Base-by-base conservation (phyloP, 2,113 vertebrate genomes). In the Sylvicapra grimmia region DNA sequence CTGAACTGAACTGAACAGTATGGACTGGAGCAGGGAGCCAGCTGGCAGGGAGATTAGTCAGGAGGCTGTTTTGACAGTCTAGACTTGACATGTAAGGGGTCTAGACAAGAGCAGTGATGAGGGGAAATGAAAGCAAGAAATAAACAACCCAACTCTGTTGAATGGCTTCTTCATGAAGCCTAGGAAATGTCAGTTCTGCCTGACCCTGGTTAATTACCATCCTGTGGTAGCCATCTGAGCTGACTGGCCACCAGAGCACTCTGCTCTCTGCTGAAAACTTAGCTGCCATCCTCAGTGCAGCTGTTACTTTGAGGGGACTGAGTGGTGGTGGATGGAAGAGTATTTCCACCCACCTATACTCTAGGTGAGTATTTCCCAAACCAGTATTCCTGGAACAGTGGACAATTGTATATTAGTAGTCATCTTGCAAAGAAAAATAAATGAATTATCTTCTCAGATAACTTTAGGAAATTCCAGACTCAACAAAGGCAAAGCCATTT, bases 51-150 rank as follows among this genome's bases (percentile, higher is more conserved):
- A 95, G 61, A 83, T 96, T 56, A 89, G 86, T 77, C 82, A 87
- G 93, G 79, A 79, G 89, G 79, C 79, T 96, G 56, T 97, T 97
- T 94, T 97, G 91, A 97, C 96, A 97, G 91, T 54, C 33, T 79
- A 53, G 56, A 87, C 19, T 94, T 91, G 51, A 96, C 49, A 86
- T 53, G 21, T 58, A 95, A 86, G 86, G 56, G 68, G 14, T 96
- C 86, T 89, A 96, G 94, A 95, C 82, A 80, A 94, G 83, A 95
- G 33, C 56, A 89, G 83, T 77, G 89, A 84, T 44, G 56, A 40
- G 47, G 56, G 54, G 44, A 97, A 87, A 97, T 82, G 61, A 90
- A 90, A 95, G 63, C 56, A 97, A 97, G 75, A 97, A 96, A 95
- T 94, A 96, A 97, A 92, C 82, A 27, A 89, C 49, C 86, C 49